Evolutionary conservation across 2,113 vertebrate species (phyloP).

Genomic region (Sprattus sprattus): DNA sequence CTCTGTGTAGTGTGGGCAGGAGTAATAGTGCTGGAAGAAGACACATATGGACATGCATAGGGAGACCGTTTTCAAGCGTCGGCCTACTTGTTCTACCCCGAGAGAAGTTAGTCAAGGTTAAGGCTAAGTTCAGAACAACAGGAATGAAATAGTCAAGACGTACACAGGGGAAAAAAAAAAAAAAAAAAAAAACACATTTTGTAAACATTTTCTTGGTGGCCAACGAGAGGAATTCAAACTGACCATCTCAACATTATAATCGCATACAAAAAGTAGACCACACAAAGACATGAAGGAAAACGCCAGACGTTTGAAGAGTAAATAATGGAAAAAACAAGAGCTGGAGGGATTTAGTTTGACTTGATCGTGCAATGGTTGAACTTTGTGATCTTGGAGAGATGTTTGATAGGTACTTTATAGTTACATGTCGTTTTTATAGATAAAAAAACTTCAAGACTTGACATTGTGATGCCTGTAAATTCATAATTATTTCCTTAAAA

Average conservation of each 20-base stretch:
- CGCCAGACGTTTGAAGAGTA: not conserved
- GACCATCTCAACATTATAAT: constrained; percentile 7
- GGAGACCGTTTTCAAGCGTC: not conserved
- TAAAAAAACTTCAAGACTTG: not conserved
- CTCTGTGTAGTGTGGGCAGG: not conserved
- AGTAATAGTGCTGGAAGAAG: not conserved
- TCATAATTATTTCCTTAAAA: too few relatives aligned
- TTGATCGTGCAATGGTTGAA: not conserved
- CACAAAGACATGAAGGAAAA: not conserved
- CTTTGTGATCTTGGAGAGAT: not conserved
- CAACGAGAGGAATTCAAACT: constrained; percentile 25
- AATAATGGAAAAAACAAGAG: not conserved
- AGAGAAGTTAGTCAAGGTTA: not conserved
- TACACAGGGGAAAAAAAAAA: constrained; percentile 13
- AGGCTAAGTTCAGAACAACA: not conserved
- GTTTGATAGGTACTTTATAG: not conserved
- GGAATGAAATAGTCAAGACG: not conserved
- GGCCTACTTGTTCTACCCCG: not conserved
- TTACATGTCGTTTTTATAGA: not conserved
- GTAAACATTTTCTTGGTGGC: constrained; percentile 44
- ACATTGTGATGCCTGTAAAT: too few relatives aligned
- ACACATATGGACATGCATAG: not conserved
- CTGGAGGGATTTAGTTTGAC: not conserved
- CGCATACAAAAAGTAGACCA: not conserved
- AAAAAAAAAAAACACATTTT: constrained; percentile 39